A percentile compares a stretch with the other conserved stretches of the same genome.
Conservation (phyloP, 2,888 invertebrate genomes). For the Choristoneura rosaceana region DNA sequence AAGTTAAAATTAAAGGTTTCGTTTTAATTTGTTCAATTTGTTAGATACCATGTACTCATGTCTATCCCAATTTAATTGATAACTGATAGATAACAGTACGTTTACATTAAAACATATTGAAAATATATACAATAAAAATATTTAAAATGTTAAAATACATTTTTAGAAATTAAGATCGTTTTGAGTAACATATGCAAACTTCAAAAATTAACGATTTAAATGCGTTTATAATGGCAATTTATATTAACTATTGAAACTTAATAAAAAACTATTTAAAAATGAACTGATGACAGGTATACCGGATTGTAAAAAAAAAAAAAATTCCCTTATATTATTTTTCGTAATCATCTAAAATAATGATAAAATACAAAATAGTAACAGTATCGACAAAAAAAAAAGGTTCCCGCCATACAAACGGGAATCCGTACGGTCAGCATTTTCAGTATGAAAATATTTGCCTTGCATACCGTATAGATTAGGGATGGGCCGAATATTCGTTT, state of each 20-base stretch:
- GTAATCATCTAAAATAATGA: too few species aligned
- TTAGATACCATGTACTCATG: not conserved
- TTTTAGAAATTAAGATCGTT: too few species aligned
- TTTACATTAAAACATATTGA: slow-evolving; percentile 16
- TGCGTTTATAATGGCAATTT: slow-evolving; percentile 3
- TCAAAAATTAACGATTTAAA: slow-evolving; percentile 16
- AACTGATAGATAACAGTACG: not conserved
- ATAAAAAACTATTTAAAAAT: not conserved
- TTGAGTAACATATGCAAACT: not conserved
- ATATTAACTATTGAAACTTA: not conserved
- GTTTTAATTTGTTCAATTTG: not conserved
- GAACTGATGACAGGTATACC: too few species aligned
- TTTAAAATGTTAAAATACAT: too few species aligned
- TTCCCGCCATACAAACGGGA: too few species aligned
- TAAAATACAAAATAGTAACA: not conserved
- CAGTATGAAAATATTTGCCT: too few species aligned
- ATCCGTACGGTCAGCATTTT: too few species aligned
- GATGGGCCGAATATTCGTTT: too few species aligned
- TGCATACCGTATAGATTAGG: too few species aligned
- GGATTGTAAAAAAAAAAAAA: too few species aligned
- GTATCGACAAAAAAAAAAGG: too few species aligned
- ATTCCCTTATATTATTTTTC: too few species aligned
- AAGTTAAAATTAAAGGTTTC: not conserved
- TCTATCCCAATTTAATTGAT: not conserved
- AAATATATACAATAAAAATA: slow-evolving; percentile 34